Evolutionary conservation across 2,113 vertebrate genomes (phyloP).

Genomic region (Tupaia chinensis): DNA sequence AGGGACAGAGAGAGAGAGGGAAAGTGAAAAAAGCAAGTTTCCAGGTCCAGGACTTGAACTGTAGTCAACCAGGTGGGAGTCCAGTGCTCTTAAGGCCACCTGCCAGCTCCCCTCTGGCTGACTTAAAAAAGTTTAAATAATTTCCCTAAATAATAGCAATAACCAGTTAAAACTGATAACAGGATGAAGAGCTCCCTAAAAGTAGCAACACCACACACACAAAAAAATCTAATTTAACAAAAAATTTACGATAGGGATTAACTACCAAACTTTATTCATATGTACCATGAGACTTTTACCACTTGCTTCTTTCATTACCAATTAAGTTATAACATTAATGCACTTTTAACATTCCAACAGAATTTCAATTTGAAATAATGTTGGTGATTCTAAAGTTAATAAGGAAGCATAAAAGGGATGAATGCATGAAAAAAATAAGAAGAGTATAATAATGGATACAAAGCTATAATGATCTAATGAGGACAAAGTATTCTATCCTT

Average conservation of each 20-base stretch:
- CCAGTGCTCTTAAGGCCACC: too few relatives aligned
- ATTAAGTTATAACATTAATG: background rate
- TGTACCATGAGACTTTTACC: background rate
- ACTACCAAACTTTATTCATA: background rate
- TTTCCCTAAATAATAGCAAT: background rate
- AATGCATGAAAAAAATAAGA: conserved; percentile 45
- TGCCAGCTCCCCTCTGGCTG: too few relatives aligned
- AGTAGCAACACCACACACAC: conserved; percentile 14
- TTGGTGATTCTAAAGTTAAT: conserved; percentile 5
- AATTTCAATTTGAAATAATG: conserved; percentile 46
- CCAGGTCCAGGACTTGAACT: too few relatives aligned
- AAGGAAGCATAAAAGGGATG: background rate
- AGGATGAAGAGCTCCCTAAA: background rate
- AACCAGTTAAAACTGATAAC: conserved; percentile 15
- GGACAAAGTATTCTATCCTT: background rate
- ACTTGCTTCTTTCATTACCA: conserved; percentile 32
- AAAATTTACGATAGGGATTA: background rate
- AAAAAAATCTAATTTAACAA: background rate
- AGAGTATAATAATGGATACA: background rate
- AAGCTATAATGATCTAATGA: conserved; percentile 9
- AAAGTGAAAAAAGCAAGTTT: too few relatives aligned
- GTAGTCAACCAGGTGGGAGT: too few relatives aligned
- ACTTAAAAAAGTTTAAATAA: background rate
- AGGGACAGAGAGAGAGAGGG: too few relatives aligned
- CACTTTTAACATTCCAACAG: background rate